Percentiles rank a stretch among this genome's conserved stretches.
Conservation (phyloP, 1,140 invertebrate genomes). For the Cotesia chilonis region DNA sequence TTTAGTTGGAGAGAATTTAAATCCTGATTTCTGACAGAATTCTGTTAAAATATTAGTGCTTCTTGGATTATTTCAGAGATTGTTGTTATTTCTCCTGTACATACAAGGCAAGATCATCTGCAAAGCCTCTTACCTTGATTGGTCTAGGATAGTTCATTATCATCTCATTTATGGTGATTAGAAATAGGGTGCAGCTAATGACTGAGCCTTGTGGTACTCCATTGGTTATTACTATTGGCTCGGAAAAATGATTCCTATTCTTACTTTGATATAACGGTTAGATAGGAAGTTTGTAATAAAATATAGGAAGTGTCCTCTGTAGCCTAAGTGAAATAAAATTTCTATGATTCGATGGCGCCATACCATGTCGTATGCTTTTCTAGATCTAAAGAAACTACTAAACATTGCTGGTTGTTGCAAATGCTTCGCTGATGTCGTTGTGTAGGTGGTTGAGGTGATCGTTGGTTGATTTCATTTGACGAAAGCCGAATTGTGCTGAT, state of each 20-base stretch:
- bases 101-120: slow-evolving; percentile 20
- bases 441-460: slow-evolving; percentile 7
- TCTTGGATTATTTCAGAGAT: slow-evolving; percentile 23
- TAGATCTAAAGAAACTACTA: slow-evolving; percentile 39
- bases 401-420: slow-evolving; percentile 22
- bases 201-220: slow-evolving; percentile 40
- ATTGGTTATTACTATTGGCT: slow-evolving; percentile 22
- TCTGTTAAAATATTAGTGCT: slow-evolving; percentile 13
- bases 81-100: not conserved
- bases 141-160: not conserved
- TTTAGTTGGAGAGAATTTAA: slow-evolving; percentile 29
- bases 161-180: slow-evolving; percentile 40
- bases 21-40: slow-evolving; percentile 16
- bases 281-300: too few species aligned
- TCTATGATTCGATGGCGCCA: slow-evolving; percentile 35
- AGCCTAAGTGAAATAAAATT: not conserved
- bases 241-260: slow-evolving; percentile 3
- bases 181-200: slow-evolving; percentile 39
- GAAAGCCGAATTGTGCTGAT: slow-evolving; percentile 38
- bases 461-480: slow-evolving; percentile 24
- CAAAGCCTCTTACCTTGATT: slow-evolving; percentile 18
- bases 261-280: slow-evolving; percentile 7
- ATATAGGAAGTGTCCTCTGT: too few species aligned
- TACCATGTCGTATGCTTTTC: slow-evolving; percentile 45
- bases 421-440: not conserved